Conservation (phyloP, 92 coral and sea anemone species). For the Meandrina meandrites region DNA sequence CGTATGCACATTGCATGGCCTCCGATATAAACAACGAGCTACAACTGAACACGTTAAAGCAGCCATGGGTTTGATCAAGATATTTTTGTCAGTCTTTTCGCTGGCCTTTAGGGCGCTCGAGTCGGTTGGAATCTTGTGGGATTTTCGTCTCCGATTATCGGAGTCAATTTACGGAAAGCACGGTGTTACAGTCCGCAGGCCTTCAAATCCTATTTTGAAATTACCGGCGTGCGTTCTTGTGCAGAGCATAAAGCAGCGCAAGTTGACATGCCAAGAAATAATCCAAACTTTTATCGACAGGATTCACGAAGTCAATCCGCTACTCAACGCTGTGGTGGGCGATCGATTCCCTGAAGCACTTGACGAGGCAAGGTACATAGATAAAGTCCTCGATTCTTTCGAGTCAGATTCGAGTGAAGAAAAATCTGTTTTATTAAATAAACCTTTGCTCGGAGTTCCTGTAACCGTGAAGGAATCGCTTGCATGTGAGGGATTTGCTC, state of each 20-base stretch:
- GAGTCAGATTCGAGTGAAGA: conserved; percentile 28
- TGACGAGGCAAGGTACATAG: conserved; percentile 72
- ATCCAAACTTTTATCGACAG: conserved; percentile 61
- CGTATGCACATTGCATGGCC: neutral
- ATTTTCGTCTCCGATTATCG: conserved; percentile 39
- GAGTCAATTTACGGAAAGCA: conserved; percentile 58
- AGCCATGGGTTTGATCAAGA: conserved; percentile 57
- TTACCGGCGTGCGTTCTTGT: conserved; percentile 57
- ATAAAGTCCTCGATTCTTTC: conserved; percentile 55
- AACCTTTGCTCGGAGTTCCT: conserved; percentile 80
- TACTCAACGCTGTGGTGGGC: conserved; percentile 69
- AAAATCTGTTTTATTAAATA: conserved; percentile 51
- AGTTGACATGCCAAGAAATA: conserved; percentile 47
- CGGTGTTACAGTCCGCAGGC: conserved; percentile 38
- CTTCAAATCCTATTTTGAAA: conserved; percentile 52
- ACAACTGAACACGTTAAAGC: neutral
- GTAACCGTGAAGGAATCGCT: conserved; percentile 81
- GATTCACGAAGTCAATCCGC: conserved; percentile 73
- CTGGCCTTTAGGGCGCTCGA: conserved; percentile 46
- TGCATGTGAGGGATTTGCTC: conserved; percentile 63
- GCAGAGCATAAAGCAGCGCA: conserved; percentile 57
- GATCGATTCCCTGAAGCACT: conserved; percentile 77
- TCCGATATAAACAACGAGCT: neutral
- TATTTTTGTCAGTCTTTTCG: conserved; percentile 50
- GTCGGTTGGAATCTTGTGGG: conserved; percentile 69